These are phyloP conservation scores for Cremastinae sp. DNA, from an alignment of 2,888 invertebrate genomes.

Conservation along the genomic window DNA sequence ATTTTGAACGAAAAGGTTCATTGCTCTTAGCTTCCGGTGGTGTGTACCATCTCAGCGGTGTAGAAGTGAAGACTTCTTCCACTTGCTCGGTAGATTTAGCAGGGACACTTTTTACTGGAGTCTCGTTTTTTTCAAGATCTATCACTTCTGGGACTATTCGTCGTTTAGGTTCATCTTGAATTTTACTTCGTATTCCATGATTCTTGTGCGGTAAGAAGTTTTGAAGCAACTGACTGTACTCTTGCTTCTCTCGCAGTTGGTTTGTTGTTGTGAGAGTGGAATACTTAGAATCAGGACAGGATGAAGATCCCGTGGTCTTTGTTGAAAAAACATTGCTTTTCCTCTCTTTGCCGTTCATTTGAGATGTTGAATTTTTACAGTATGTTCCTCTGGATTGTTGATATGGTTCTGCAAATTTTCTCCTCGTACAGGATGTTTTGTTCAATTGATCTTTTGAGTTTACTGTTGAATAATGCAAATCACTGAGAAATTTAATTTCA, in stretches of 20 bases:
- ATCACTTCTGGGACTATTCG: constrained; percentile 68
- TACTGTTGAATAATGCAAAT: constrained; percentile 56
- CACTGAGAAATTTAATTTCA: constrained; percentile 62
- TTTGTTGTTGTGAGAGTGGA: constrained; percentile 66
- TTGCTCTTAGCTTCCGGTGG: too few species aligned
- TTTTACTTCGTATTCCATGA: constrained; percentile 58
- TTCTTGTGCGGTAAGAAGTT: constrained; percentile 67
- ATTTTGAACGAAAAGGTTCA: constrained; percentile 21
- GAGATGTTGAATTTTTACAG: constrained; percentile 15
- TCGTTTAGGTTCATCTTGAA: constrained; percentile 1
- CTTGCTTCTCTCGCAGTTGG: constrained; percentile 68
- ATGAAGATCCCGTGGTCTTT: constrained; percentile 14
- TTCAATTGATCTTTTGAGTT: constrained; percentile 60
- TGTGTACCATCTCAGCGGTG: constrained; percentile 44
- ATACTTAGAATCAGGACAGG: constrained; percentile 47
- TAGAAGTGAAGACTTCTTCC: constrained; percentile 42
- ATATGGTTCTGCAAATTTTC: constrained; percentile 15
- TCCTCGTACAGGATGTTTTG: constrained; percentile 51
- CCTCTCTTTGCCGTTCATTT: constrained; percentile 44
- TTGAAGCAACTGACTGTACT: constrained; percentile 72
- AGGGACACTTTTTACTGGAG: constrained; percentile 25
- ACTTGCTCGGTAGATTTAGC: background rate
- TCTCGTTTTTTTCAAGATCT: constrained; percentile 69
- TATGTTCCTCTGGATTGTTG: background rate
- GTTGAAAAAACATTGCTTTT: constrained; percentile 23